Evolutionary conservation across 1,140 invertebrate genomes (phyloP).

Genomic region (Cephus cinctus): DNA sequence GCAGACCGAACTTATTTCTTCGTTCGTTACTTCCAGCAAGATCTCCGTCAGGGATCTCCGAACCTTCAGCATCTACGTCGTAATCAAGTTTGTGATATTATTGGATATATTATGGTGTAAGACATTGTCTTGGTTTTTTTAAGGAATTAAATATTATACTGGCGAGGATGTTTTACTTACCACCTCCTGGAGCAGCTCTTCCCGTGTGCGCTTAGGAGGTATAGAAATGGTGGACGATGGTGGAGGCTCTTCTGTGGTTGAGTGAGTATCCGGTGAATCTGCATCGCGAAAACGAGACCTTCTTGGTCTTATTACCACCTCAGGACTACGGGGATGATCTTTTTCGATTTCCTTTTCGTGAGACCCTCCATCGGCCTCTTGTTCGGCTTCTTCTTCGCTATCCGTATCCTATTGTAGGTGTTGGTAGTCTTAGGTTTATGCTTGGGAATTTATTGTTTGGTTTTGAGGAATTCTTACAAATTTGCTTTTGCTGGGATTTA

Average conservation of each 20-base stretch:
- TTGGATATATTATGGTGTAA: constrained; percentile 1
- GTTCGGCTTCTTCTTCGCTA: constrained; percentile 57
- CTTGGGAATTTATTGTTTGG: too few species aligned
- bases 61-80: constrained; percentile 81
- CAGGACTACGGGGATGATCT: constrained; percentile 42
- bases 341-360: constrained; percentile 31
- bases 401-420: constrained; percentile 63
- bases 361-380: constrained; percentile 38
- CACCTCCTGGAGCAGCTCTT: constrained; percentile 58
- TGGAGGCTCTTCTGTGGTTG: constrained; percentile 36
- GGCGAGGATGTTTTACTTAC: constrained; percentile 32
- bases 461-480: constrained; percentile 73
- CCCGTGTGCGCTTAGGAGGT: constrained; percentile 42
- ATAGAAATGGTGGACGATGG: constrained; percentile 15
- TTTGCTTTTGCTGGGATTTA: constrained; percentile 74
- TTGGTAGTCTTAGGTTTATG: too few species aligned
- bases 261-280: constrained; percentile 38
- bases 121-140: constrained; percentile 5
- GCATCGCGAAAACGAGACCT: constrained; percentile 53
- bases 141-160: not conserved
- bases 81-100: constrained; percentile 18
- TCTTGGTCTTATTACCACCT: constrained; percentile 43
- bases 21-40: constrained; percentile 88
- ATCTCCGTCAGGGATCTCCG: constrained; percentile 87
- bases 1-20: constrained; percentile 80